A percentile compares a stretch with the other conserved stretches of the same genome.
Conservation (phyloP, 1,140 invertebrate genomes). For the Mizuhopecten yessoensis region DNA sequence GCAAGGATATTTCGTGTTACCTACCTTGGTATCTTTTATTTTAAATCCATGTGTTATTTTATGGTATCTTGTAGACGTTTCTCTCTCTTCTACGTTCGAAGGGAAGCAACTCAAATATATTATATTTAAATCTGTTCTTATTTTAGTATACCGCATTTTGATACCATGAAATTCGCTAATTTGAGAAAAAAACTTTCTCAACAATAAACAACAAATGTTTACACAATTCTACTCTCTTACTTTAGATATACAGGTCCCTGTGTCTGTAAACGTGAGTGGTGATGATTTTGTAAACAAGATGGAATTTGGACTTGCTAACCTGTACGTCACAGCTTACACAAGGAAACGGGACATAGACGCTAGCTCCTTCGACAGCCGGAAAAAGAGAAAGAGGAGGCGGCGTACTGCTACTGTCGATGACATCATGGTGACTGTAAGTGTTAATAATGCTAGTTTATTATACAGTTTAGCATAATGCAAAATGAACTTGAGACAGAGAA, state of each 20-base stretch:
- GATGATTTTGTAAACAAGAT: constrained; percentile 43
- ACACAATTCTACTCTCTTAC: no score
- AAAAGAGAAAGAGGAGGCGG: constrained; percentile 43
- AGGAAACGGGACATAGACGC: constrained; percentile 57
- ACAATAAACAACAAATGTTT: no score
- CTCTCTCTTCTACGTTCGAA: not conserved
- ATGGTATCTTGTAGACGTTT: no score
- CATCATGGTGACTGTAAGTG: constrained; percentile 50
- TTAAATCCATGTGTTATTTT: no score
- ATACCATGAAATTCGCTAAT: no score
- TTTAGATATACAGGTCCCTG: not conserved
- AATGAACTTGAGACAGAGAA: no score
- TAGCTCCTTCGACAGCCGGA: constrained; percentile 31
- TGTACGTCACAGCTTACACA: constrained; percentile 47
- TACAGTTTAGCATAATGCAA: not conserved
- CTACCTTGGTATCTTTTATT: no score
- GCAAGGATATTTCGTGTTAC: no score
- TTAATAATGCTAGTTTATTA: not conserved
- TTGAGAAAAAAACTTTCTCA: no score
- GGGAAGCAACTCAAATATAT: not conserved
- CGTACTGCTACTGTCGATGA: constrained; percentile 6
- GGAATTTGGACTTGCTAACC: constrained; percentile 44
- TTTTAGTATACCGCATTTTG: not conserved
- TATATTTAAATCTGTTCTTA: not conserved
- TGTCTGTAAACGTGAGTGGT: not conserved